Evolutionary conservation across 2,888 invertebrate genomes (phyloP).

Genomic region (Hanleya hanleyi): DNA sequence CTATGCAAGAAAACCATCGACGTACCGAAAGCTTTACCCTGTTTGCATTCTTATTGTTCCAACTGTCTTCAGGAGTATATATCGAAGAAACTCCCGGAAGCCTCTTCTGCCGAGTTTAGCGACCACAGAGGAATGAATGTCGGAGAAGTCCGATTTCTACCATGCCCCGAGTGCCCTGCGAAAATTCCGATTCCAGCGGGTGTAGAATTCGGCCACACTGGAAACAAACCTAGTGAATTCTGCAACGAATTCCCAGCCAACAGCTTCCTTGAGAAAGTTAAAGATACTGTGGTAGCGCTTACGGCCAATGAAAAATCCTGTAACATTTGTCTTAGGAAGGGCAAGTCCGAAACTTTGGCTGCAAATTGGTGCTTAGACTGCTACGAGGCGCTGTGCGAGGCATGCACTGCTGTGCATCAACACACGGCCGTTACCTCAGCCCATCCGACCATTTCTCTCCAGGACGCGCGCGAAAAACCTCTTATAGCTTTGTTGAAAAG

Average conservation of each 20-base stretch:
- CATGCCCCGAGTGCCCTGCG: neutral
- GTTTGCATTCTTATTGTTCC: neutral
- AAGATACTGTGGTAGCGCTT: neutral
- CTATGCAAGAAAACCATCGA: neutral
- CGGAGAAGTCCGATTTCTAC: no score
- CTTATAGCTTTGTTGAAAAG: constrained; percentile 51
- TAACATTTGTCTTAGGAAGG: neutral
- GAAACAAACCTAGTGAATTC: neutral
- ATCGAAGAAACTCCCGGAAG: no score
- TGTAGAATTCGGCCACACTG: neutral
- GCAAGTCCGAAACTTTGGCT: constrained; percentile 26
- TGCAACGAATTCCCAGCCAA: neutral
- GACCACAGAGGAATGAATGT: neutral
- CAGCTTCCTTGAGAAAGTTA: neutral
- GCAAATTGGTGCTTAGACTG: constrained; percentile 60
- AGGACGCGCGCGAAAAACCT: constrained; percentile 50
- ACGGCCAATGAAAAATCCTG: neutral
- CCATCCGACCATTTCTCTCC: constrained; percentile 47
- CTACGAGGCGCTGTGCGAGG: constrained; percentile 53
- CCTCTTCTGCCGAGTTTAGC: neutral
- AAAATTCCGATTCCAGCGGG: neutral
- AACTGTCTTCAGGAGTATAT: neutral
- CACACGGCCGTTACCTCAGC: constrained; percentile 50
- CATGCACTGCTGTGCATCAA: constrained; percentile 53
- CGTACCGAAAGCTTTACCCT: neutral